phyloP scores from a whole-genome alignment of 2,113 vertebrate species.

The Gnathonemus echidnorhynchus region DNA sequence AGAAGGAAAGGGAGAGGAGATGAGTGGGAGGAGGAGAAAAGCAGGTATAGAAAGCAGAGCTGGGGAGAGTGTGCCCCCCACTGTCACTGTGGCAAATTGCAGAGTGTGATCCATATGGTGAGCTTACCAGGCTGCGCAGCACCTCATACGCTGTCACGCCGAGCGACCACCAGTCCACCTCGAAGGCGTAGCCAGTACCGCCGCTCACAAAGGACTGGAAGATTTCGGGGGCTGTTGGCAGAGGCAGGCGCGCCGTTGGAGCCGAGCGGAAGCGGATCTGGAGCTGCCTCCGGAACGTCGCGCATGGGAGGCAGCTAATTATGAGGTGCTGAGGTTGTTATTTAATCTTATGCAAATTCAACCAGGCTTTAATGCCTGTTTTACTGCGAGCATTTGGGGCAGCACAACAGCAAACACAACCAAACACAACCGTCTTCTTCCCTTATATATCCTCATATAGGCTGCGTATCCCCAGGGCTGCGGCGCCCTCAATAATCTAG shows the following conservation, averaged over 20 bases:
- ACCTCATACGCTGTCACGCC: constrained; percentile 90
- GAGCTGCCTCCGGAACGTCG: neutral
- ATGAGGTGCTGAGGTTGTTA: neutral
- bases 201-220: constrained; percentile 92
- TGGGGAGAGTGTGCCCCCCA: neutral
- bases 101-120: neutral
- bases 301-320: neutral
- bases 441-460: neutral
- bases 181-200: constrained; percentile 87
- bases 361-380: neutral
- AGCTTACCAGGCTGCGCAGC: constrained; percentile 83
- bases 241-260: neutral
- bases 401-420: neutral
- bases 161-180: constrained; percentile 97
- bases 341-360: constrained; percentile 1
- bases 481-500: constrained; percentile 78
- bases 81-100: neutral
- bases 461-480: too few species aligned
- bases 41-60: neutral
- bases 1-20: neutral
- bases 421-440: neutral
- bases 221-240: constrained; percentile 81
- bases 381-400: neutral
- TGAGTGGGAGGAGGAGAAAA: neutral
- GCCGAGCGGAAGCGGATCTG: neutral